phyloP scores from a whole-genome alignment of 2,797 vertebrate genomes.

The Ammospiza maritima region DNA sequence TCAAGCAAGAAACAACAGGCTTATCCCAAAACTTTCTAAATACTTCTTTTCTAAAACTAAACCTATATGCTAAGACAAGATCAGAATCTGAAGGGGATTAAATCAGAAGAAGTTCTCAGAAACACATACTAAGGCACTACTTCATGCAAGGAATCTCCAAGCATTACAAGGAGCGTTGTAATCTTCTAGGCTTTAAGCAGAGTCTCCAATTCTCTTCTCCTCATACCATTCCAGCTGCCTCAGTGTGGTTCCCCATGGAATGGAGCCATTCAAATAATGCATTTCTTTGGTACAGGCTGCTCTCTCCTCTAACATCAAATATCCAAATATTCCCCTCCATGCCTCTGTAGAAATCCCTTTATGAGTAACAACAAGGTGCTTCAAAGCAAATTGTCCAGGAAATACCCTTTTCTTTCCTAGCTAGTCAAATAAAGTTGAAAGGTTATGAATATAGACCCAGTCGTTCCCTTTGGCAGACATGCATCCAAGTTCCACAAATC shows the following conservation, averaged over 20 bases:
- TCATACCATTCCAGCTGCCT: neutral
- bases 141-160: neutral
- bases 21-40: neutral
- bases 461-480: neutral
- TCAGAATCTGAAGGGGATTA: neutral
- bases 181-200: neutral
- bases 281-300: fast-evolving
- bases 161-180: neutral
- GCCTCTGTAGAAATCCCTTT: neutral
- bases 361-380: neutral
- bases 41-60: neutral
- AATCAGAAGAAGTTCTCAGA: neutral
- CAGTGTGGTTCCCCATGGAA: neutral
- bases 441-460: neutral
- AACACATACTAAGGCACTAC: neutral
- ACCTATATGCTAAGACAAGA: neutral
- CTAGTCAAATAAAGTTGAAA: neutral
- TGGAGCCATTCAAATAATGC: fast-evolving
- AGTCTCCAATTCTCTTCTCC: neutral
- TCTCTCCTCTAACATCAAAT: neutral
- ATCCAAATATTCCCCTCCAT: too few species aligned
- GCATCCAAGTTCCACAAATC: neutral
- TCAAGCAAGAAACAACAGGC: neutral
- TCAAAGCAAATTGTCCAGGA: neutral
- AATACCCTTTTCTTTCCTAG: neutral